Base-by-base conservation (phyloP, 1,140 invertebrate genomes). In the Leptestheria dahalacensis region DNA sequence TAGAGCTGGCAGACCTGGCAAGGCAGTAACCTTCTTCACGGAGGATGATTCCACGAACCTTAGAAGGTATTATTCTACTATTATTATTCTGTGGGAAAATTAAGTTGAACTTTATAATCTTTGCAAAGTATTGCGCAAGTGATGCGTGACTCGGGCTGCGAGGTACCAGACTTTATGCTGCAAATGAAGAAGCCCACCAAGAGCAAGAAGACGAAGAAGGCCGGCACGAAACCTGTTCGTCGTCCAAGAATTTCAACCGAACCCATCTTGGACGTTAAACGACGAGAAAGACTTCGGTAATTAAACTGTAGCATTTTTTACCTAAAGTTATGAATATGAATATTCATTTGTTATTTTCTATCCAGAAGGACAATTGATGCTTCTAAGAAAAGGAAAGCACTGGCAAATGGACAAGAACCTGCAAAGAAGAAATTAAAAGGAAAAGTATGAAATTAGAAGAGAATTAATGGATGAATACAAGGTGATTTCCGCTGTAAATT, bases 11-110 rank as follows among this genome's bases (percentile, higher is more conserved):
- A 77, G 84, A 64, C 78, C 71, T 62, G 94, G 91, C 20, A 82
- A 80, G 68, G 92, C 95, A 0, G 77, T 98, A 41, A 98, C 95
- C 1, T 97, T 92, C 75, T 98, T 96, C 68, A 95, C 94, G 1
- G 79, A 88, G 68, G 79, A 87, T 54, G 95, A 99, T 73, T 80
- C 80, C 12, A 71, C 75, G 6, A 85, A 90, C 76, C 77, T 95
- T 25, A 77, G 85, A 69, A 91, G 85, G 88, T 91, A 74, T 66
- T 57, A 50, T 57, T 15, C 20, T 1, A 29, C 4, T 1, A 61
- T 2, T 21, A 62, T 59, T 41, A 57, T 21, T 12, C 1, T 58
- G 24, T 47, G 1, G 12, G 12, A 28, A 23, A 25, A n/a, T n/a
- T n/a, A 29, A 47, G 26, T 59, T n/a, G 23, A 46, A 20, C 46